Base-by-base conservation (phyloP, 2,888 invertebrate genomes). In the Hanleya hanleyi region DNA sequence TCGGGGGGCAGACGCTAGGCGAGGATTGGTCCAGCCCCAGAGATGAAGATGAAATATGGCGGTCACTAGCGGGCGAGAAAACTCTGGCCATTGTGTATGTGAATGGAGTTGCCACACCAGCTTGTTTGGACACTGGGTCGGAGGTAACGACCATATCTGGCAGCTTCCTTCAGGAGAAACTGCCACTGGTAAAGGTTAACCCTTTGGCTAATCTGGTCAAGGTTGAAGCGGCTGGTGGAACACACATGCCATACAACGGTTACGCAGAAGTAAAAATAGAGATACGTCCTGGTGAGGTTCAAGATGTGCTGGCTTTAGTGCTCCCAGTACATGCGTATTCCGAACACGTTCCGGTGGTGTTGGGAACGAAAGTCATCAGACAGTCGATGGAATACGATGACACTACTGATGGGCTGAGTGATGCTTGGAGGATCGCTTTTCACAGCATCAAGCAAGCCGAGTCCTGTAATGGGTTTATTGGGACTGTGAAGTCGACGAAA, bases 341-440 rank as follows among this genome's bases (percentile, higher is more conserved):
- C 4, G 37, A 37, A 26, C 35, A 35, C n/a, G 41, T 67, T 6
- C 75, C 77, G 3, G 62, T 64, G n/a, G 18, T 77, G 15, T 29
- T 77, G 6, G 77, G 73, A 29, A 77, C 71, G 70, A 77, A 75
- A 36, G 69, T 73, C 18, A 67, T 77, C 47, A 50, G 62, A 2
- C 26, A n/a, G n/a, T 67, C 50, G 57, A 64, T 37, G 50, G 51
- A 51, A 22, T 35, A 67, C 35, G 41, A 66, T 41, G 41, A 18
- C 18, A 41, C 9, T 18, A 12, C 18, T 9, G 41, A 41, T 9
- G n/a, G n/a, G n/a, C 9, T 41, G 9, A 18, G 18, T 18, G 41
- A 41, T 41, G 41, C 18, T 41, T 41, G 41, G 41, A 41, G 18
- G 9, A 41, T 41, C 9, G 41, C 41, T 12, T 41, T 41, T 41